Percentiles rank a stretch among this genome's conserved stretches.
phyloP scores from a whole-genome alignment of 2,113 vertebrate species.

The Physeter macrocephalus region DNA sequence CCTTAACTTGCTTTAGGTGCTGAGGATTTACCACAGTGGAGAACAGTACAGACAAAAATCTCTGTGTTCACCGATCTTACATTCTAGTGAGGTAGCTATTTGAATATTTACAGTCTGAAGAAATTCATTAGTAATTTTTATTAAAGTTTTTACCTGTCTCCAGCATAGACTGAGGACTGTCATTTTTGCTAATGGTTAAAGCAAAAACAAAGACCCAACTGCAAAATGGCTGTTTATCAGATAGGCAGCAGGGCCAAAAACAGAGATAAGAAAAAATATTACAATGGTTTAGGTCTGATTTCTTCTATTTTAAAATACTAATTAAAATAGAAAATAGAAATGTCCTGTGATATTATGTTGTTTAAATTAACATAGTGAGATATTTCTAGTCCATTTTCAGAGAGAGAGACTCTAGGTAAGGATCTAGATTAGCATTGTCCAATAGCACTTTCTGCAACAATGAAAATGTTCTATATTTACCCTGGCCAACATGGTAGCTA shows the following conservation, averaged over 20 bases:
- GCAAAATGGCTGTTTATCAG: not conserved
- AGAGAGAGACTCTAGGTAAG: not conserved
- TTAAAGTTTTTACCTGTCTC: not conserved
- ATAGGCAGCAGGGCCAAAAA: not conserved
- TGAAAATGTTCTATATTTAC: not conserved
- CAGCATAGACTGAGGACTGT: not conserved
- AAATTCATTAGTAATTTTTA: not conserved
- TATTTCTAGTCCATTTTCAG: not conserved
- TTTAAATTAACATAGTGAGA: not conserved
- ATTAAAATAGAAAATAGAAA: not conserved
- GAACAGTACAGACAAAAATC: not conserved
- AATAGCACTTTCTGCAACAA: not conserved
- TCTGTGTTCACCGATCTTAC: not conserved
- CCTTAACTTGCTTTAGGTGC: not conserved
- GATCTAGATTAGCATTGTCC: not conserved
- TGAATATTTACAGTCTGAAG: not conserved
- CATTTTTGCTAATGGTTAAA: not conserved
- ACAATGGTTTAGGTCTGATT: not conserved
- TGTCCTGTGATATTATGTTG: not conserved
- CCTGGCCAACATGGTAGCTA: not conserved
- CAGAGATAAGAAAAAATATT: not conserved
- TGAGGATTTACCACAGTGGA: not conserved
- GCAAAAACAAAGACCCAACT: not conserved
- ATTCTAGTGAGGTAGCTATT: not conserved
- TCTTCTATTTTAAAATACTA: not conserved